Conservation (phyloP, 2,888 invertebrate genomes). For the Abscondita cerata region DNA sequence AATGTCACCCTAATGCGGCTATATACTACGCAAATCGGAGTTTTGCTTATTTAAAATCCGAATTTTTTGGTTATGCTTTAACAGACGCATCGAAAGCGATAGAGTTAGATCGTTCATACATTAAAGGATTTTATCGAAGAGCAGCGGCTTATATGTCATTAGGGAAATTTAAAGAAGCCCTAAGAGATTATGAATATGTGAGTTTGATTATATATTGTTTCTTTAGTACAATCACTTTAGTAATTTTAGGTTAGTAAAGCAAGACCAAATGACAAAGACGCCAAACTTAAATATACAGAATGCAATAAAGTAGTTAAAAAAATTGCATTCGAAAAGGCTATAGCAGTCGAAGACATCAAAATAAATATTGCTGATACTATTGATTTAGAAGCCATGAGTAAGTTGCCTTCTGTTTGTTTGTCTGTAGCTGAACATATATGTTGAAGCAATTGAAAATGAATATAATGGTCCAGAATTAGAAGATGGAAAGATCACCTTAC, state of each 20-base stretch:
- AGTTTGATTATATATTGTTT: too few species aligned
- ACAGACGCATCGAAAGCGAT: constrained; percentile 92
- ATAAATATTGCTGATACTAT: constrained; percentile 87
- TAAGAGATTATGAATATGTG: constrained; percentile 96
- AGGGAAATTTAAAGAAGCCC: constrained; percentile 95
- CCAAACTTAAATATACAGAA: constrained; percentile 88
- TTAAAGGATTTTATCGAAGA: constrained; percentile 96
- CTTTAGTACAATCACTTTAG: too few species aligned
- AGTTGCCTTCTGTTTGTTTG: constrained; percentile 50
- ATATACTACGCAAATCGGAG: constrained; percentile 95
- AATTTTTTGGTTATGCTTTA: constrained; percentile 95
- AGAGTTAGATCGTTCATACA: constrained; percentile 85
- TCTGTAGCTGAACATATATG: not conserved
- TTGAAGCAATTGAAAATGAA: constrained; percentile 88
- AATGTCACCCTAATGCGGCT: constrained; percentile 80
- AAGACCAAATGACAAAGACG: constrained; percentile 93
- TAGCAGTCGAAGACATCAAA: constrained; percentile 89
- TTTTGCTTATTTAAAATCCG: constrained; percentile 91
- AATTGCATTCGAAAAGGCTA: constrained; percentile 96
- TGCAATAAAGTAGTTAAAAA: constrained; percentile 96
- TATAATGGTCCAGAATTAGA: constrained; percentile 91
- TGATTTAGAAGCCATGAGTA: constrained; percentile 91
- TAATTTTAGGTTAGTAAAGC: constrained; percentile 82
- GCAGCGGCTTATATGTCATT: constrained; percentile 97
- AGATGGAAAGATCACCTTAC: constrained; percentile 84